A percentile compares a stretch with the other conserved stretches of the same genome.
Conservation (phyloP, 2,113 vertebrate species). For the Eubucco bourcierii region DNA sequence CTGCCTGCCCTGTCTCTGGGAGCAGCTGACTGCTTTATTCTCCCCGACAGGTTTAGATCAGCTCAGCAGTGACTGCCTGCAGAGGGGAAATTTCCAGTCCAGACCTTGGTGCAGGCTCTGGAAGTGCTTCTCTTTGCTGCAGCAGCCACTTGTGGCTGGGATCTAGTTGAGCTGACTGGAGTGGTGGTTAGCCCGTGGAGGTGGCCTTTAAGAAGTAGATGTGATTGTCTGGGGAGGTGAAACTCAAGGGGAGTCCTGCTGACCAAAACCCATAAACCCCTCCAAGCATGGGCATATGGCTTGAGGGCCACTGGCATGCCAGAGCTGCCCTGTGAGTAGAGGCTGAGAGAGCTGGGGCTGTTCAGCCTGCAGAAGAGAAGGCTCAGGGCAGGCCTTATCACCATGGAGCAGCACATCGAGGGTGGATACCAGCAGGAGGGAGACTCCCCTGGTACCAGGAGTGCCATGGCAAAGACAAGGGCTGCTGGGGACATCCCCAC, state of each 20-base stretch:
- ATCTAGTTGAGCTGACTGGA: neutral
- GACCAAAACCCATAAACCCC: neutral
- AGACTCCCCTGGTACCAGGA: no score
- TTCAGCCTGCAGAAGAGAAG: no score
- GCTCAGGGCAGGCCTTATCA: no score
- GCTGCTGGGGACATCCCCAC: no score
- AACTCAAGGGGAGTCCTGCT: neutral
- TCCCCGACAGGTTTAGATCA: conserved; percentile 34
- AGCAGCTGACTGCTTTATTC: conserved; percentile 64
- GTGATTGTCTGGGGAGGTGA: neutral
- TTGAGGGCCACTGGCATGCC: neutral
- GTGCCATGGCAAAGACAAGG: no score
- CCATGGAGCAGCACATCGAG: no score
- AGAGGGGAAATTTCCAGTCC: neutral
- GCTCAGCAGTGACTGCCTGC: conserved; percentile 18
- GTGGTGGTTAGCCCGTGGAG: neutral
- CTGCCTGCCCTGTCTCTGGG: conserved; percentile 46
- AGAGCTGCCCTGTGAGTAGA: no score
- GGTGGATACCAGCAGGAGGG: no score
- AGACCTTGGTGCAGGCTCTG: neutral
- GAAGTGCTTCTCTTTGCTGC: neutral
- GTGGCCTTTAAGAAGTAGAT: neutral
- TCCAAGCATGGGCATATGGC: neutral
- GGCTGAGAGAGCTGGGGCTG: no score
- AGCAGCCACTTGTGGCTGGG: neutral